These are phyloP conservation scores for Drosophila tsacasi DNA, from an alignment of 1,140 invertebrate genomes.

Conservation along the genomic window DNA sequence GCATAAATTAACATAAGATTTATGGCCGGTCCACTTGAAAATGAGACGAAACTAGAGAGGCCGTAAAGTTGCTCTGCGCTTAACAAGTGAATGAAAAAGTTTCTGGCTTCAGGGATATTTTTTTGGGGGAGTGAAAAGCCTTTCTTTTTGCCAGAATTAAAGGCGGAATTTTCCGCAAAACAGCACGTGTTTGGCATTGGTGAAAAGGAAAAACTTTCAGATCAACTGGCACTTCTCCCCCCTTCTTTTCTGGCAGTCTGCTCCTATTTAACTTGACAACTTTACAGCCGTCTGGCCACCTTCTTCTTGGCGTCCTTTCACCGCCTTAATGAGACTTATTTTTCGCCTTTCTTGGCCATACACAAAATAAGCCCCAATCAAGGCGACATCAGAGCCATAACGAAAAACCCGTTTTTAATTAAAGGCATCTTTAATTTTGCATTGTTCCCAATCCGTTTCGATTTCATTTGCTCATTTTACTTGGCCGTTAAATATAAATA, in stretches of 20 bases:
- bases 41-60: slow-evolving; percentile 68
- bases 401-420: slow-evolving; percentile 77
- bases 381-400: slow-evolving; percentile 53
- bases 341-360: slow-evolving; percentile 40
- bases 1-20: slow-evolving; percentile 83
- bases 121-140: slow-evolving; percentile 27
- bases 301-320: slow-evolving; percentile 1
- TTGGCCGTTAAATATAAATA: slow-evolving; percentile 53
- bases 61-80: slow-evolving; percentile 44
- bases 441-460: slow-evolving; percentile 51
- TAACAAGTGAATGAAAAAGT: slow-evolving; percentile 75
- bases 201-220: slow-evolving; percentile 35
- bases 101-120: slow-evolving; percentile 37
- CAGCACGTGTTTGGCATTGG: slow-evolving; percentile 61
- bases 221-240: slow-evolving; percentile 32
- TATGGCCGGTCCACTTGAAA: slow-evolving; percentile 75
- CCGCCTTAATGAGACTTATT: slow-evolving; percentile 49
- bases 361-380: slow-evolving; percentile 38
- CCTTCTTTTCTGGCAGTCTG: slow-evolving; percentile 15
- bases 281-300: slow-evolving; percentile 67
- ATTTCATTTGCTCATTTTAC: slow-evolving; percentile 38
- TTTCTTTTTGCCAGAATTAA: slow-evolving; percentile 31
- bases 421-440: slow-evolving; percentile 50
- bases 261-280: slow-evolving; percentile 68
- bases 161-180: slow-evolving; percentile 25